Percentiles rank a stretch among this genome's conserved stretches.
Evolutionary conservation across 2,113 vertebrate species (phyloP).

Genomic region (Menidia beryllina): DNA sequence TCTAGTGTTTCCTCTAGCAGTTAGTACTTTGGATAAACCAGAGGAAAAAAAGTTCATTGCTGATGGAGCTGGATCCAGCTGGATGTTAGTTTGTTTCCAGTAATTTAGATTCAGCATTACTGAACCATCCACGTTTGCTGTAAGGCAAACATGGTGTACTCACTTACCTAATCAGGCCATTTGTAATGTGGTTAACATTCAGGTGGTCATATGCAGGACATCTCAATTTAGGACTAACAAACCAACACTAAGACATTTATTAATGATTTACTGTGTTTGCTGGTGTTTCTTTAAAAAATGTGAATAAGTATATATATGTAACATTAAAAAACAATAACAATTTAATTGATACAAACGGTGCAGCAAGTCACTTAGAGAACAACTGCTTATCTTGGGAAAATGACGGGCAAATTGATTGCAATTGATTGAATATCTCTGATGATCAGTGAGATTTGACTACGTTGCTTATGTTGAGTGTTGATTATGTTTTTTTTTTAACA

Average conservation of each 20-base stretch:
- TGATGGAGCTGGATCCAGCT: conserved; percentile 69
- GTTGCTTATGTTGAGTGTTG: too few species aligned
- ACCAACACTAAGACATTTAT: neutral
- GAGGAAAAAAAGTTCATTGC: conserved; percentile 83
- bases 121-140: too few species aligned
- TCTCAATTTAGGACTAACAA: neutral
- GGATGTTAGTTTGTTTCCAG: conserved; percentile 2
- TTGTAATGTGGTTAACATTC: conserved; percentile 9
- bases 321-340: neutral
- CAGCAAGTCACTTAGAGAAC: neutral
- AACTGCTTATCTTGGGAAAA: neutral
- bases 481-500: too few species aligned
- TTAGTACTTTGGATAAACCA: conserved; percentile 80
- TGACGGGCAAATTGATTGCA: neutral
- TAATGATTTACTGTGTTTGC: neutral
- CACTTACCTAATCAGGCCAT: neutral
- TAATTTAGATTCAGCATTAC: neutral
- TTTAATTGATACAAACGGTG: neutral
- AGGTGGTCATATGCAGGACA: neutral
- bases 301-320: too few species aligned
- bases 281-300: too few species aligned
- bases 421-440: too few species aligned
- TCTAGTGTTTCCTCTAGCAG: conserved; percentile 83
- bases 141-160: conserved; percentile 13
- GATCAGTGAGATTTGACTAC: too few species aligned